These are phyloP conservation scores for Glyptemys insculpta DNA, from an alignment of 2,797 vertebrate genomes.

Conservation along the genomic window DNA sequence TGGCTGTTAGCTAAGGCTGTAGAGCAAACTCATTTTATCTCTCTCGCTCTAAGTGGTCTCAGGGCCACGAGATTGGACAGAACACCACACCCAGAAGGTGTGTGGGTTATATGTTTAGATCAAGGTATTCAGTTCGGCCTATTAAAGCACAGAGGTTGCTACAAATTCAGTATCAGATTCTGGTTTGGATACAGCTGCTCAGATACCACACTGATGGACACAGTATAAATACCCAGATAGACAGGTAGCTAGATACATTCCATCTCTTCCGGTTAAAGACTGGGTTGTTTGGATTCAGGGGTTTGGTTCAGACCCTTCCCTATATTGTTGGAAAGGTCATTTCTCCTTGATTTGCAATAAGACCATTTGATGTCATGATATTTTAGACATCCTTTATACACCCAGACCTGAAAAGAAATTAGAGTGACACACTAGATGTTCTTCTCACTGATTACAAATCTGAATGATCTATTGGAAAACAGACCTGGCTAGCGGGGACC, in stretches of 20 bases:
- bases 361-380: neutral
- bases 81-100: too few relatives aligned
- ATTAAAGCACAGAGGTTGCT: neutral
- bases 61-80: too few relatives aligned
- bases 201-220: neutral
- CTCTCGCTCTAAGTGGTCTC: too few relatives aligned
- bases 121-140: neutral
- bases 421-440: neutral
- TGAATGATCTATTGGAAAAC: neutral
- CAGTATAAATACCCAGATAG: neutral
- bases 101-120: neutral
- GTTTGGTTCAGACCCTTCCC: neutral
- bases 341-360: neutral
- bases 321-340: neutral
- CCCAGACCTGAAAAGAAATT: neutral
- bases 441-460: neutral
- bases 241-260: neutral
- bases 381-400: neutral
- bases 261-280: neutral
- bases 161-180: neutral
- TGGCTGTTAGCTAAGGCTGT: too few relatives aligned
- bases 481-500: neutral
- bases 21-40: too few relatives aligned
- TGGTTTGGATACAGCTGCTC: neutral
- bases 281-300: neutral